Evolutionary conservation across 2,797 vertebrate species (phyloP).

Genomic region (Acridotheres tristis): DNA sequence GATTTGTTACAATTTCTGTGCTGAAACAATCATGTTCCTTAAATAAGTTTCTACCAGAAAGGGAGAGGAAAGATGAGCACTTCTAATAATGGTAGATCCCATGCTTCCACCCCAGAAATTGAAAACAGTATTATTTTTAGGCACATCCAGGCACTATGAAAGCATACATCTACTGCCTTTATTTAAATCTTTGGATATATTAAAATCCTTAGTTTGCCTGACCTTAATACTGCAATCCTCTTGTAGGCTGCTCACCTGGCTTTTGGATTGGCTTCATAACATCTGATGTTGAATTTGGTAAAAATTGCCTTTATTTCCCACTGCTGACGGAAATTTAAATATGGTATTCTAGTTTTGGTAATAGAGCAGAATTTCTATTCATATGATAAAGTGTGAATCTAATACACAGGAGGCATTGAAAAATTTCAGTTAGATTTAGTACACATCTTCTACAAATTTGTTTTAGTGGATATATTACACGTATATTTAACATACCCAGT

Average conservation of each 20-base stretch:
- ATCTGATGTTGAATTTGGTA: not conserved
- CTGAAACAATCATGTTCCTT: constrained; percentile 49
- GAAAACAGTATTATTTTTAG: not conserved
- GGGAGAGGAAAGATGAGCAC: not conserved
- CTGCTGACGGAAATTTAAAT: not conserved
- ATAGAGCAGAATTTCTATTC: not conserved
- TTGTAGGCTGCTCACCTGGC: not conserved
- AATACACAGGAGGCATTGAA: not conserved
- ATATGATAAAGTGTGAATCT: not conserved
- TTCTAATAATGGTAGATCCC: not conserved
- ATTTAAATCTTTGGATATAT: not conserved
- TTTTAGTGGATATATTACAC: not conserved
- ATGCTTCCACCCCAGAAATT: not conserved
- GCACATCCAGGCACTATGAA: not conserved
- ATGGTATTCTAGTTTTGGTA: not conserved
- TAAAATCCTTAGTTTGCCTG: not conserved
- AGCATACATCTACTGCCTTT: not conserved
- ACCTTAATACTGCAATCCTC: not conserved
- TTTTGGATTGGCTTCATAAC: not conserved
- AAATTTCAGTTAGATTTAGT: not conserved
- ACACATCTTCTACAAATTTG: not conserved
- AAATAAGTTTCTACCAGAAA: constrained; percentile 18
- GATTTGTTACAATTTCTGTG: constrained; percentile 45
- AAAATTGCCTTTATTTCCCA: not conserved
- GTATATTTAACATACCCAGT: not conserved